Evolutionary conservation across 2,888 invertebrate genomes (phyloP).

Genomic region (Agelastica alni): DNA sequence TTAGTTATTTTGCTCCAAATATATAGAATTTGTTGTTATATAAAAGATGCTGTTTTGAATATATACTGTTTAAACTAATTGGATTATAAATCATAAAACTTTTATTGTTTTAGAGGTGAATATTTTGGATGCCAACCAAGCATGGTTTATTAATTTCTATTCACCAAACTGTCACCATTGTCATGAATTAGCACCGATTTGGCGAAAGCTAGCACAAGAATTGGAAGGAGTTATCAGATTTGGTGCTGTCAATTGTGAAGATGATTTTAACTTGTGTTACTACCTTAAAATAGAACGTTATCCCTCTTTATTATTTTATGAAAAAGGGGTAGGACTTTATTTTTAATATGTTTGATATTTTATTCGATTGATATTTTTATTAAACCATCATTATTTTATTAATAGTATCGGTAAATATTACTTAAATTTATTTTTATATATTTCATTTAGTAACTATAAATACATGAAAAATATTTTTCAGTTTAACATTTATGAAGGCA

Average conservation of each 20-base stretch:
- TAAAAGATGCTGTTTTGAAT: too few species aligned
- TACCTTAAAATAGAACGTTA: conserved; percentile 74
- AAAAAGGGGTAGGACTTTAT: conserved; percentile 52
- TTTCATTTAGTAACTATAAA: too few species aligned
- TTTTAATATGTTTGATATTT: too few species aligned
- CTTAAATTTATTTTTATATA: too few species aligned
- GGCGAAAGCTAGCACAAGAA: conserved; percentile 77
- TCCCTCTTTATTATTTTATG: conserved; percentile 75
- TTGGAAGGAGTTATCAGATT: conserved; percentile 78
- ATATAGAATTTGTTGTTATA: too few species aligned
- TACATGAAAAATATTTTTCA: too few species aligned
- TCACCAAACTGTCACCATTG: conserved; percentile 87
- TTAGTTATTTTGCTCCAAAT: too few species aligned
- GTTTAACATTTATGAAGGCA: conserved; percentile 63
- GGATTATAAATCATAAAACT: too few species aligned
- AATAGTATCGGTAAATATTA: too few species aligned
- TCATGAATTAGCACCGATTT: conserved; percentile 78
- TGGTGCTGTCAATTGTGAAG: conserved; percentile 87
- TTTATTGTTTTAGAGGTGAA: conserved; percentile 56
- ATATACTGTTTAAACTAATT: too few species aligned
- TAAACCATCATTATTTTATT: too few species aligned
- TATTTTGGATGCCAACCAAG: conserved; percentile 62
- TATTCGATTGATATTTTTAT: too few species aligned
- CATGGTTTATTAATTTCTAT: conserved; percentile 88
- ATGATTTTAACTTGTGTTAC: conserved; percentile 78